A percentile compares a stretch with the other conserved stretches of the same genome.
These are phyloP conservation scores for Junco hyemalis DNA, from an alignment of 2,113 vertebrate species.

Conservation along the genomic window DNA sequence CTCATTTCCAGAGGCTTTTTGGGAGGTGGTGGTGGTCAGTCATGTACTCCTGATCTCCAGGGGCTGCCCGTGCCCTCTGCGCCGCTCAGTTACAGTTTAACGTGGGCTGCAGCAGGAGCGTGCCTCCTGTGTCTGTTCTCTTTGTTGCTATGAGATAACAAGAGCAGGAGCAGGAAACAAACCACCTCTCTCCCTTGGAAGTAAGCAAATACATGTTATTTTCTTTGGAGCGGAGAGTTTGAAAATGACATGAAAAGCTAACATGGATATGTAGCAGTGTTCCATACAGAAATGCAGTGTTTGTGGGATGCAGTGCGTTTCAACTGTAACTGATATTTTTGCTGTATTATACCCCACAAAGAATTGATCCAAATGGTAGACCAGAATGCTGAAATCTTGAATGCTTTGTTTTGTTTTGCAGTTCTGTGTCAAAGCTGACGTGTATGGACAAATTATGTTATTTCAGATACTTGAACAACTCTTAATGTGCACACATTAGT, in stretches of 20 bases:
- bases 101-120: background rate
- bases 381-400: background rate
- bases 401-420: background rate
- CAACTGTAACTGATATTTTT: background rate
- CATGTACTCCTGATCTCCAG: background rate
- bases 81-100: background rate
- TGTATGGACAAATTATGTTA: background rate
- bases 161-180: conserved; percentile 42
- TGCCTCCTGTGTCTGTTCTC: background rate
- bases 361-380: background rate
- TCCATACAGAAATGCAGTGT: background rate
- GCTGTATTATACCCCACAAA: background rate
- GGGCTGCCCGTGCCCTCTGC: background rate
- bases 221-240: background rate
- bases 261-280: background rate
- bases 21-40: background rate
- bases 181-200: background rate
- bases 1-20: background rate
- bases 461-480: background rate
- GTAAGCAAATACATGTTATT: conserved; percentile 12
- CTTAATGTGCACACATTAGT: background rate
- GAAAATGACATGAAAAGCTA: background rate
- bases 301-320: background rate
- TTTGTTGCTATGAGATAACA: conserved; percentile 43
- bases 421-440: background rate